Percentiles rank a stretch among this genome's conserved stretches.
Conservation (phyloP, 2,888 invertebrate species). For the Bellardia pandia region DNA sequence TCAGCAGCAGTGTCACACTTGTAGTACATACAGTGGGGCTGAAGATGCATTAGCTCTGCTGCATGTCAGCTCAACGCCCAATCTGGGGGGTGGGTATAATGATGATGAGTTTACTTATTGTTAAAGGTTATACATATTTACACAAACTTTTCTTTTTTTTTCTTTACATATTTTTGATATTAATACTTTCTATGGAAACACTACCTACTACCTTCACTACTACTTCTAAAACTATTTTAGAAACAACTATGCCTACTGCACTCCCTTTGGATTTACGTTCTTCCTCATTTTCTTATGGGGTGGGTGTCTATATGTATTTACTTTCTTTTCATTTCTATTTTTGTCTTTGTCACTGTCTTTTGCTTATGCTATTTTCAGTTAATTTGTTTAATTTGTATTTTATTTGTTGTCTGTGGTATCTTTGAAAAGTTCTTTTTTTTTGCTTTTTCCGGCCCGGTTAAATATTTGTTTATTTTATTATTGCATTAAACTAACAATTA, state of each 20-base stretch:
- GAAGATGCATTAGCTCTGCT: conserved; percentile 72
- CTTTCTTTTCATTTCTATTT: conserved; percentile 18
- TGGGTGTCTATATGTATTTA: conserved; percentile 77
- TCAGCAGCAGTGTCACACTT: conserved; percentile 60
- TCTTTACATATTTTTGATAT: conserved; percentile 65
- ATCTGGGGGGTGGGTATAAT: conserved; percentile 81
- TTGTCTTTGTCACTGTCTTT: conserved; percentile 1
- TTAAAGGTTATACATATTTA: not conserved
- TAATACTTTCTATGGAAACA: conserved; percentile 32
- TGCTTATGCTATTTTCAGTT: conserved; percentile 49
- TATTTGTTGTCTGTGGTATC: conserved; percentile 32
- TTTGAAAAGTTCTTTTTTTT: not conserved
- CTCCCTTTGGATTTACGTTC: conserved; percentile 81
- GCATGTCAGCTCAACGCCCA: conserved; percentile 82
- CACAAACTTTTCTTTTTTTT: conserved; percentile 48
- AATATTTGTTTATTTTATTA: conserved; percentile 51
- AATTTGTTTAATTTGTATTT: conserved; percentile 44
- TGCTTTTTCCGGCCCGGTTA: conserved; percentile 36
- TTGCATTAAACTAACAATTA: conserved; percentile 51
- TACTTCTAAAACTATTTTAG: conserved; percentile 54
- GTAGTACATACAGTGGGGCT: conserved; percentile 46
- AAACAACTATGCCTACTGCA: conserved; percentile 74
- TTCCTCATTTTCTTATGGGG: conserved; percentile 82
- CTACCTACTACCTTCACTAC: not conserved
- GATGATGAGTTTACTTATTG: not conserved